Conservation (phyloP, 1,140 invertebrate genomes). For the Halotydeus destructor region DNA sequence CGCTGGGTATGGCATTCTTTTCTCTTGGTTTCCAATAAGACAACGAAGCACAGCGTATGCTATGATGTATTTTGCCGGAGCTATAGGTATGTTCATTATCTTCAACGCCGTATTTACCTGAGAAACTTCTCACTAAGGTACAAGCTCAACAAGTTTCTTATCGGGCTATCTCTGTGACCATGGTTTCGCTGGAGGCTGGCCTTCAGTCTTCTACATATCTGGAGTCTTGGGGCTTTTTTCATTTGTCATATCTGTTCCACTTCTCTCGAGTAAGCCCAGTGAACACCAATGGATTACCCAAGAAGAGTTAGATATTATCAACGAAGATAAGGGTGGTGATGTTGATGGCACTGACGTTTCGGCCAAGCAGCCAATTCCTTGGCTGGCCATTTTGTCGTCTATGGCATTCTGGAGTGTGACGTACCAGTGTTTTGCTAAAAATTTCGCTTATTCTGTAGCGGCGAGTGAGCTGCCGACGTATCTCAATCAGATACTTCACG, state of each 20-base stretch:
- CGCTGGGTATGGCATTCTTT: conserved; percentile 22
- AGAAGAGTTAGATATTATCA: too few species aligned
- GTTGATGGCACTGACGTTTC: too few species aligned
- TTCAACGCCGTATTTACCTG: too few species aligned
- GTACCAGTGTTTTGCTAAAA: too few species aligned
- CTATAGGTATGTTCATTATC: too few species aligned
- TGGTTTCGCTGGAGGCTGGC: conserved; percentile 44
- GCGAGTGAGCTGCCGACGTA: too few species aligned
- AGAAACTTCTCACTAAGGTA: too few species aligned
- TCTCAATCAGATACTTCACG: too few species aligned
- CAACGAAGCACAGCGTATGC: conserved; percentile 37
- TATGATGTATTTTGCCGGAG: conserved; percentile 51
- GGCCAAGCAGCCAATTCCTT: too few species aligned
- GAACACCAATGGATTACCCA: conserved; percentile 47
- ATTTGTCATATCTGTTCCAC: conserved; percentile 39
- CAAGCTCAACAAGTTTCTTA: conserved; percentile 19
- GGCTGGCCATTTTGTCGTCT: too few species aligned
- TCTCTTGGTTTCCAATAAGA: conserved; percentile 17
- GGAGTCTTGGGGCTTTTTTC: conserved; percentile 40
- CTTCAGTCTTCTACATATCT: conserved; percentile 59
- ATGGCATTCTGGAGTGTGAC: too few species aligned
- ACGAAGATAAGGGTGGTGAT: background rate
- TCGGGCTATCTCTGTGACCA: conserved; percentile 23
- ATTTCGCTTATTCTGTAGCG: too few species aligned
- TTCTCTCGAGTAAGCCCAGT: conserved; percentile 51